Base-by-base conservation (phyloP, 2,888 invertebrate genomes). In the Neocrepidodera transversa region DNA sequence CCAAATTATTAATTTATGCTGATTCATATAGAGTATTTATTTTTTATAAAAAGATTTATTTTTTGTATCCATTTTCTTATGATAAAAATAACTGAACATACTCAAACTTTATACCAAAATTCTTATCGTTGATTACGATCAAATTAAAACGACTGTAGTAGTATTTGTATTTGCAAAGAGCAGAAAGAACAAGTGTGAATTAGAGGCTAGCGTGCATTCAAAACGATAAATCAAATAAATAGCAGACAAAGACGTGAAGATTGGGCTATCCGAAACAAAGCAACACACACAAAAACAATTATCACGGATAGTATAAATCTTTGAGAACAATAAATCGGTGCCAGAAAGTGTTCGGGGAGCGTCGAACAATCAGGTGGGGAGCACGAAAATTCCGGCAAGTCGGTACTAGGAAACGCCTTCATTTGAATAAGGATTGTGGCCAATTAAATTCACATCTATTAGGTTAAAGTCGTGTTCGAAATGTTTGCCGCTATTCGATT, bases 231-330 rank as follows among this genome's bases (percentile, higher is more conserved):
- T 51, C 51, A 30, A 40, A 36, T 38, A 38, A 40, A 42, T 23
- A 30, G 35, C 40, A 51, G 26, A 51, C 28, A 50, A 40, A 51
- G 42, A 51, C 51, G 40, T 30, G 51, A 56, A 60, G 56, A 56
- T 56, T 51, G 51, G 51, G 51, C 51, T 51, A 51, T 51, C 51
- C 54, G 13, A 54, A 63, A 65, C 65, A 60, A 58, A 60, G 60
- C 65, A 63, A 42, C 57, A 58, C 51, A 63, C 59, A 63, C 60
- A 64, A 67, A 65, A 69, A 69, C 68, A 69, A 69, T 69, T 68
- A 68, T 69, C 68, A 63, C 62, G 63, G 59, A 66, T 67, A 65
- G 65, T 66, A 69, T 69, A 69, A 68, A 69, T 69, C 66, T 64
- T 63, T 51, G 52, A 42, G 57, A 60, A 66, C 64, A 53, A 66